phyloP scores from a whole-genome alignment of 2,113 vertebrate genomes.

The Australoheros scitulus region DNA sequence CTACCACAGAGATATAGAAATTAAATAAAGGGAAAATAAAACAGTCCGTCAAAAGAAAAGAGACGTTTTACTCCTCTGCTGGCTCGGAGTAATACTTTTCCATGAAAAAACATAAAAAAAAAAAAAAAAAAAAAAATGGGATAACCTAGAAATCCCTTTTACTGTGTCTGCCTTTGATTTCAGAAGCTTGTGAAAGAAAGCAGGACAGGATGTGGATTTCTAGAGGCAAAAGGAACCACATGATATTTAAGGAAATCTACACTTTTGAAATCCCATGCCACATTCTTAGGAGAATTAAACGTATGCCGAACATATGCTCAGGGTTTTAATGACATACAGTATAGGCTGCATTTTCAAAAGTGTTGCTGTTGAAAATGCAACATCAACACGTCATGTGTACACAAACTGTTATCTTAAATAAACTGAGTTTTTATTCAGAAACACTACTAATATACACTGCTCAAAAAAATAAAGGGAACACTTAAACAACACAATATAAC shows the following conservation, averaged over 20 bases:
- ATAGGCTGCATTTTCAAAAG: not conserved
- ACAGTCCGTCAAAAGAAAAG: not conserved
- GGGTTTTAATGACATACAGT: not conserved
- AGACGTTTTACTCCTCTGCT: not conserved
- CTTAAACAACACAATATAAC: too few relatives aligned
- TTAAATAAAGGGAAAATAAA: slow-evolving; percentile 7
- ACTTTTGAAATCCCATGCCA: slow-evolving; percentile 5
- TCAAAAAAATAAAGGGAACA: too few relatives aligned
- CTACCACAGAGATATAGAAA: not conserved
- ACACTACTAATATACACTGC: not conserved
- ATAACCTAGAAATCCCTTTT: not conserved
- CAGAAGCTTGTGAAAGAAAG: not conserved
- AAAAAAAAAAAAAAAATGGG: not conserved
- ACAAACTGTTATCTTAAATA: not conserved
- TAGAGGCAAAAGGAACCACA: not conserved
- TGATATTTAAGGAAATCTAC: slow-evolving; percentile 20
- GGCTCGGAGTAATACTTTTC: slow-evolving; percentile 1
- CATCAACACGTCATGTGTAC: not conserved
- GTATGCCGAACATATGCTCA: not conserved
- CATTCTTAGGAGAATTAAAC: slow-evolving; percentile 13
- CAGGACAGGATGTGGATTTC: not conserved
- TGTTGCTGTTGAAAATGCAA: not conserved
- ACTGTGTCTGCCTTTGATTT: slow-evolving; percentile 15
- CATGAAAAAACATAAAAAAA: slow-evolving; percentile 18
- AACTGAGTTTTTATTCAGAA: not conserved